phyloP scores from a whole-genome alignment of 2,797 vertebrate species.

The Bucorvus abyssinicus region DNA sequence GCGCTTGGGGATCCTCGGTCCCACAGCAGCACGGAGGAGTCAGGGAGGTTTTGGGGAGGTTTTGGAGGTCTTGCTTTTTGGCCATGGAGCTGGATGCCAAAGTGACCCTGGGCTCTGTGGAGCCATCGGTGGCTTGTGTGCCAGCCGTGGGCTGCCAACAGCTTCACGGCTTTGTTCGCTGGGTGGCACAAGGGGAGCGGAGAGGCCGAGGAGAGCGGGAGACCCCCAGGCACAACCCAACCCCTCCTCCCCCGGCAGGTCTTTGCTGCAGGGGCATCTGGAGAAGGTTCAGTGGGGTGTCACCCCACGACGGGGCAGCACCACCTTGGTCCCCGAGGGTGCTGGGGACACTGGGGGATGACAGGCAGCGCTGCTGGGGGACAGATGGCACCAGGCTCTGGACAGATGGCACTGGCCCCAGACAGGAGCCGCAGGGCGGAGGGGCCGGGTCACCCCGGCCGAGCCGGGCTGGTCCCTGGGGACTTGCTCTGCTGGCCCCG shows the following conservation, averaged over 20 bases:
- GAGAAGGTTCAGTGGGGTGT: background rate
- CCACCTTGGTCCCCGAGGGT: background rate
- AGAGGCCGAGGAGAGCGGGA: accelerated
- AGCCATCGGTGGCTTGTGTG: accelerated
- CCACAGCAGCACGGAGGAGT: background rate
- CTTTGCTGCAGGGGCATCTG: background rate
- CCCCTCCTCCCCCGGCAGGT: background rate
- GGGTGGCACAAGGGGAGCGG: accelerated
- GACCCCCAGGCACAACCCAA: background rate
- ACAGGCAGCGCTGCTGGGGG: background rate
- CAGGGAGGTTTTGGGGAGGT: accelerated
- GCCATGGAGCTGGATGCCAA: accelerated
- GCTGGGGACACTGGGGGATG: background rate
- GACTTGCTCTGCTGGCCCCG: background rate
- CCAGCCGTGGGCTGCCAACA: accelerated
- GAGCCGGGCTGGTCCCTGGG: background rate
- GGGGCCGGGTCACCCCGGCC: background rate
- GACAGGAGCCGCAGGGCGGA: background rate
- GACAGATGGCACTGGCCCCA: slow-evolving; percentile 7
- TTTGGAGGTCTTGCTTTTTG: background rate
- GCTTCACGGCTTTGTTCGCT: background rate
- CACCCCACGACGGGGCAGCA: background rate
- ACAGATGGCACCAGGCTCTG: background rate
- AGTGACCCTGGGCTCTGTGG: accelerated
- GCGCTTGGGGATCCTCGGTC: background rate